A percentile compares a stretch with the other conserved stretches of the same genome.
phyloP scores from a whole-genome alignment of 2,888 invertebrate species.

The Leptinotarsa rubiginosa region DNA sequence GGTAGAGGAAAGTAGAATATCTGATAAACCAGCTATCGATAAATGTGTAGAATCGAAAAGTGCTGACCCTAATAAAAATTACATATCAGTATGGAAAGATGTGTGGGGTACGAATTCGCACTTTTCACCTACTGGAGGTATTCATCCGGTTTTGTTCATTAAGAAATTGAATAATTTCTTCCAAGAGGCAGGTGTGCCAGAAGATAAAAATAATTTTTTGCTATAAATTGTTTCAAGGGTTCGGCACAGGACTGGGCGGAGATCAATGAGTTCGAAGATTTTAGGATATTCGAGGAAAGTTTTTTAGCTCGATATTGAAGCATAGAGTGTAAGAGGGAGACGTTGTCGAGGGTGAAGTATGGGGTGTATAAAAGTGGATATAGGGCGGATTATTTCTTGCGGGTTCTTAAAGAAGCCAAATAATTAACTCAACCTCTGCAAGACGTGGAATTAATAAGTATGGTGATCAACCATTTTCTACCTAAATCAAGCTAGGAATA shows the following conservation, averaged over 20 bases:
- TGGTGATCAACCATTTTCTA: background rate
- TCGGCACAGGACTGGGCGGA: constrained; percentile 14
- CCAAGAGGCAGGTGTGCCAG: too few relatives aligned
- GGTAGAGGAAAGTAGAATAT: too few relatives aligned
- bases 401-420: background rate
- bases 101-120: too few relatives aligned
- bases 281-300: background rate
- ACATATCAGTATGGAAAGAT: too few relatives aligned
- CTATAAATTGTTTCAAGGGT: background rate
- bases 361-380: background rate
- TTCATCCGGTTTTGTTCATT: too few relatives aligned
- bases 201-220: background rate
- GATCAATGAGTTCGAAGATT: background rate
- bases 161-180: too few relatives aligned
- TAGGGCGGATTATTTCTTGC: constrained; percentile 2
- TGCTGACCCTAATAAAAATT: too few relatives aligned
- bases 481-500: too few relatives aligned
- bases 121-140: too few relatives aligned
- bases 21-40: too few relatives aligned
- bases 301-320: constrained; percentile 1
- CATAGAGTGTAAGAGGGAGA: background rate
- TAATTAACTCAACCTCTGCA: too few relatives aligned
- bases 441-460: background rate
- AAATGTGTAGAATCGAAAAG: too few relatives aligned
- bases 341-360: background rate